Evolutionary conservation across 2,888 invertebrate species (phyloP).

Genomic region (Sceliomorpha sp.): DNA sequence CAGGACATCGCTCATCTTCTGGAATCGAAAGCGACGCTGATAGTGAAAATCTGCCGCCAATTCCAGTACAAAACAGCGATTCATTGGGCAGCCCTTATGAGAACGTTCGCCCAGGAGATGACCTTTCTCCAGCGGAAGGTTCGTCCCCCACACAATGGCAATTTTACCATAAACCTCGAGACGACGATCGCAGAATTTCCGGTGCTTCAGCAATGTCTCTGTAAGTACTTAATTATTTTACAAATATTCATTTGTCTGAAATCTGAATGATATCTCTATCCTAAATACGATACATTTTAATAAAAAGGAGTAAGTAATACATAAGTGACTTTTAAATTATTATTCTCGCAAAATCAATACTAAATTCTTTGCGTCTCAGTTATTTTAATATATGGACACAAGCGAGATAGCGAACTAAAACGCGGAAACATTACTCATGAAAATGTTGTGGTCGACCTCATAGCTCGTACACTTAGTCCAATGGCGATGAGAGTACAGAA

Average conservation of each 20-base stretch:
- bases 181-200: constrained; percentile 82
- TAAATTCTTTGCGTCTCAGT: constrained; percentile 14
- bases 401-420: constrained; percentile 36
- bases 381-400: constrained; percentile 43
- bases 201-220: constrained; percentile 83
- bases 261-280: no score
- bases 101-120: constrained; percentile 83
- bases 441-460: constrained; percentile 49
- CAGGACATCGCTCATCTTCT: constrained; percentile 78
- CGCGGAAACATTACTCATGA: constrained; percentile 48
- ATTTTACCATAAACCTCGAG: constrained; percentile 82
- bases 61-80: constrained; percentile 83
- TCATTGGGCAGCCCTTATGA: constrained; percentile 85
- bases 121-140: constrained; percentile 81
- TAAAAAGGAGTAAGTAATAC: constrained; percentile 1
- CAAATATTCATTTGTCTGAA: no score
- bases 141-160: constrained; percentile 83
- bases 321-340: background rate
- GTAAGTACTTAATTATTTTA: no score
- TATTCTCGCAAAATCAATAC: background rate
- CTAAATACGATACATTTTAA: constrained; percentile 1
- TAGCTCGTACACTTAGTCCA: constrained; percentile 45
- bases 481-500: constrained; percentile 49
- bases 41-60: constrained; percentile 85
- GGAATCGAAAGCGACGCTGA: constrained; percentile 83